Base-by-base conservation (phyloP, 2,888 invertebrate genomes). In the Drosophila paramelanica region DNA sequence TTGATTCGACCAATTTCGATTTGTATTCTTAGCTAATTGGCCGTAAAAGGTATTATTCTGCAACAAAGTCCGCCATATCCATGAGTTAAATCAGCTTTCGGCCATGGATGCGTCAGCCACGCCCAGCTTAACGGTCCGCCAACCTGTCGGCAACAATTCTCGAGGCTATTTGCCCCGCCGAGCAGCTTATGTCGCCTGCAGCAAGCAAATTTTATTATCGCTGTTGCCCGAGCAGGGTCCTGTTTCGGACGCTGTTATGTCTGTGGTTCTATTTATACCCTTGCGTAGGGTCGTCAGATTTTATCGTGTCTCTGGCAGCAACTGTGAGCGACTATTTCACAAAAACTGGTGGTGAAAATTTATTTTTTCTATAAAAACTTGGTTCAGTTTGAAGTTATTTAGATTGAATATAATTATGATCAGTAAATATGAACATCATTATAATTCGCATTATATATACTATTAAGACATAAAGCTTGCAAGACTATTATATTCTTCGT, bases 121-220 rank as follows among this genome's bases (percentile, higher is more conserved):
- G 55, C 45, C 43, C 42, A 39, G 55, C 58, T 62, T 58, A 57
- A 58, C 36, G 20, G 31, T 2, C 20, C 8, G 31, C 23, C 23
- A 23, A 23, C 23, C 41, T 49, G 59, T 27, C 11, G 36, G n/a
- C 60, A 17, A 17, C 50, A 60, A 38, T 11, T 31, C n/a, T 23
- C 14, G 31, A 5, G n/a, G 8, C 20, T 59, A 20, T 11, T 36
- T 36, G 33, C 68, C 70, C 68, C 71, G 70, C 71, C 82, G 80
- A 81, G 79, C 79, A 43, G 83, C 78, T 86, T 78, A 79, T 65
- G 50, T 62, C 68, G 58, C 68, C 62, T 70, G 82, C 67, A 80
- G 64, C 74, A 74, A 57, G 67, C 69, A 73, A 71, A 77, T 83
- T 76, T 74, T 78, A 82, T 70, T 77, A 81, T 72, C 67, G 31